Conservation (phyloP, 2,888 invertebrate species). For the Eucera pruinosa region DNA sequence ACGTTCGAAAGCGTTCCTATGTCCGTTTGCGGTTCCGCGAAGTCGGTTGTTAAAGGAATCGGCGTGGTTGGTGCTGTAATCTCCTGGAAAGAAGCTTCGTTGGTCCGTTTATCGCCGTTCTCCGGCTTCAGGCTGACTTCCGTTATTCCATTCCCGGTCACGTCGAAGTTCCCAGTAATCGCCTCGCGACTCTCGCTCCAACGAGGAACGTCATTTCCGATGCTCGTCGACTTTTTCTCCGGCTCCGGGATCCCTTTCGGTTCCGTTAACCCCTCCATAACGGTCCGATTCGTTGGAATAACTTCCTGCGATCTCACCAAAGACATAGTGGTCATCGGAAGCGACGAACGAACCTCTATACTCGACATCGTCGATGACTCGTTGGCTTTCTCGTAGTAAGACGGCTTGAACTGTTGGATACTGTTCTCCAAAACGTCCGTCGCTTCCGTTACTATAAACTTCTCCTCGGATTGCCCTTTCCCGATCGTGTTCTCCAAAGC, state of each 20-base stretch:
- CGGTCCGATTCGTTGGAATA: constrained; percentile 38
- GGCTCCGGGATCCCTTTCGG: constrained; percentile 19
- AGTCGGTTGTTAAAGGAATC: neutral
- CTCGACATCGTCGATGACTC: constrained; percentile 28
- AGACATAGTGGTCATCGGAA: constrained; percentile 34
- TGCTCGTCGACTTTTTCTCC: constrained; percentile 32
- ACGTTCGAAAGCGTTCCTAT: constrained; percentile 18
- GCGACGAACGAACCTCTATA: constrained; percentile 12
- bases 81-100: constrained; percentile 3
- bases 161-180: constrained; percentile 62
- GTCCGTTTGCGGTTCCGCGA: constrained; percentile 36
- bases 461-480: constrained; percentile 63
- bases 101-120: constrained; percentile 15
- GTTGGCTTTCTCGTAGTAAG: constrained; percentile 67
- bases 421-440: constrained; percentile 76
- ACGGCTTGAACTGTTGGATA: constrained; percentile 74
- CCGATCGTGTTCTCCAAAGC: constrained; percentile 78
- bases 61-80: constrained; percentile 1
- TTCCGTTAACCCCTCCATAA: constrained; percentile 4
- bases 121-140: constrained; percentile 58
- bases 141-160: constrained; percentile 73
- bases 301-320: neutral
- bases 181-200: constrained; percentile 49
- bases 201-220: constrained; percentile 55
- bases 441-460: constrained; percentile 73